Evolutionary conservation across 35 echinoderm and acorn worm species (phyloP).

Genomic region (Ophiothrix spiculata): DNA sequence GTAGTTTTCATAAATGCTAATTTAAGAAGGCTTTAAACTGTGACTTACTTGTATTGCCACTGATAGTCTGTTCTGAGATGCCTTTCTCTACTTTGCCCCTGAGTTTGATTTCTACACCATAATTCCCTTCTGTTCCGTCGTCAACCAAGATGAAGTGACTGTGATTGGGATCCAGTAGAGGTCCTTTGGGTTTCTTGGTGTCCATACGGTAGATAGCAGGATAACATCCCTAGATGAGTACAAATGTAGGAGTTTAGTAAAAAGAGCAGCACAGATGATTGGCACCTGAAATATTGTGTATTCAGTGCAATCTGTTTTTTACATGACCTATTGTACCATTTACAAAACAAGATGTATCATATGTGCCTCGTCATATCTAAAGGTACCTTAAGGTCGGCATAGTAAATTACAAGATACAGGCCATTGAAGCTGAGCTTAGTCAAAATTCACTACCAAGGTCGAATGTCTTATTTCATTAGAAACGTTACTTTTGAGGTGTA

Average conservation of each 20-base stretch:
- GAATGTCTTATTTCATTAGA: too few relatives aligned
- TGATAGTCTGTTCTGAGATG: constrained; percentile 85
- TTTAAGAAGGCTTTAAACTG: too few relatives aligned
- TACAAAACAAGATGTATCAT: too few relatives aligned
- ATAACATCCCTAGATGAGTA: constrained; percentile 53
- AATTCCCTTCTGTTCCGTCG: constrained; percentile 53
- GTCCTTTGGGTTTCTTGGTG: constrained; percentile 33
- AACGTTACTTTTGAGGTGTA: too few relatives aligned
- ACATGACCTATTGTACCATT: too few relatives aligned
- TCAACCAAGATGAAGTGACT: constrained; percentile 93
- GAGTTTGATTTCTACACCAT: constrained; percentile 92
- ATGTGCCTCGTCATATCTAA: too few relatives aligned
- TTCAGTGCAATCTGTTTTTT: too few relatives aligned
- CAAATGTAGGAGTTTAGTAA: background rate
- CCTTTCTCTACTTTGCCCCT: constrained; percentile 81
- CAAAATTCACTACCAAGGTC: too few relatives aligned
- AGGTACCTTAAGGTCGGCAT: too few relatives aligned
- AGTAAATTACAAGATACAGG: too few relatives aligned
- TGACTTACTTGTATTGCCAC: constrained; percentile 18
- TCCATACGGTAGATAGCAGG: constrained; percentile 93
- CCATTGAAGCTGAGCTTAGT: too few relatives aligned
- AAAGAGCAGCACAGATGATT: background rate
- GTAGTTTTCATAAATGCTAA: too few relatives aligned
- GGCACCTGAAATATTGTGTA: background rate
- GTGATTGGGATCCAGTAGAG: constrained; percentile 80